Conservation (phyloP, 2,888 invertebrate genomes). For the Caenorhabditis sp. region DNA sequence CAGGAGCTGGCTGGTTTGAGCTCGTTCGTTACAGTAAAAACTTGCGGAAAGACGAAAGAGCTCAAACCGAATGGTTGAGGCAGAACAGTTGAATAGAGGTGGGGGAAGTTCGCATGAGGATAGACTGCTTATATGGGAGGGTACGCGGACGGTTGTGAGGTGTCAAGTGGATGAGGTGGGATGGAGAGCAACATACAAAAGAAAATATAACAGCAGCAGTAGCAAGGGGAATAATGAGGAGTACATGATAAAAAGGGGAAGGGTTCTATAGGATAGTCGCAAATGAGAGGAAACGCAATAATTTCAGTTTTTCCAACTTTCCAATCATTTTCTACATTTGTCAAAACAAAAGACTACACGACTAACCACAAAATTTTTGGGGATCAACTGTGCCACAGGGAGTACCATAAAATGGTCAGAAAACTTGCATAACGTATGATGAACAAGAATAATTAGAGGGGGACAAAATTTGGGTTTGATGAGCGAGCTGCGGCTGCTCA, state of each 20-base stretch:
- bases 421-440: slow-evolving; percentile 51
- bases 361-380: slow-evolving; percentile 13
- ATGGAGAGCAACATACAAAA: slow-evolving; percentile 9
- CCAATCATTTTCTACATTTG: slow-evolving; percentile 4
- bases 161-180: slow-evolving; percentile 8
- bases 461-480: neutral
- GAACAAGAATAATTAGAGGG: slow-evolving; percentile 45
- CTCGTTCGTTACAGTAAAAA: slow-evolving; percentile 1
- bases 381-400: slow-evolving; percentile 8
- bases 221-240: neutral
- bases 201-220: neutral
- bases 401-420: slow-evolving; percentile 49
- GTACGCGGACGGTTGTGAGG: slow-evolving; percentile 13
- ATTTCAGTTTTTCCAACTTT: neutral
- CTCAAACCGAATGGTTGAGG: slow-evolving; percentile 33
- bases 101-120: slow-evolving; percentile 31
- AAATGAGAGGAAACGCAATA: neutral
- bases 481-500: slow-evolving; percentile 8
- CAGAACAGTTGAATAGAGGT: slow-evolving; percentile 60
- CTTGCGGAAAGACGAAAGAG: neutral
- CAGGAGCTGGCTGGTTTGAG: neutral
- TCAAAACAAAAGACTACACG: slow-evolving; percentile 12
- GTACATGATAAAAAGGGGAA: neutral
- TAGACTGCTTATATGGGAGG: slow-evolving; percentile 62
- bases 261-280: too few relatives aligned